Evolutionary conservation across 1,140 invertebrate species (phyloP), one percentile per base, ranked within the genome.

Genomic region (Pachyrhynchus sulphureomaculatus): DNA sequence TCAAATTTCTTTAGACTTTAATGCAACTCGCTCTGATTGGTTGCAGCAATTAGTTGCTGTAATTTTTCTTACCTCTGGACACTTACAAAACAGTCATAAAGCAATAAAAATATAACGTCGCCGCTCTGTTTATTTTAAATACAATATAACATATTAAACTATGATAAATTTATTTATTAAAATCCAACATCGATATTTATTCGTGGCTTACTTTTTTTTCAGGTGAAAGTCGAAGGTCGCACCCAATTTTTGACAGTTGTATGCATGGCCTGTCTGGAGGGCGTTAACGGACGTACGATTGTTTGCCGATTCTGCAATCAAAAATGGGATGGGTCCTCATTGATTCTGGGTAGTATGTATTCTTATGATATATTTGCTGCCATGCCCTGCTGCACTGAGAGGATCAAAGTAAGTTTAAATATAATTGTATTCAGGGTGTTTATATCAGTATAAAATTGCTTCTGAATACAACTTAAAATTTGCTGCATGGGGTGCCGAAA

Each of bases 311-410:
- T 87, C 76, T 98, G 95, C 77, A 86, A 86, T 53, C 84, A 86
- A 59, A 87, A 86, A 55, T 98, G 95, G 95, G 91, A 95, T 75
- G 95, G 95, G 13, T 91, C 91, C 5, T 91, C 91, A 29, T 84
- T 98, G 37, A 91, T 97, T 29, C 81, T 98, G 13, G 95, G 96
- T 41, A 96, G 94, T 48, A 96, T 97, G 93, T 98, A 98, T 78
- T 92, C 93, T 39, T 98, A 96, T 72, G 95, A 98, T 78, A 93
- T 98, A 62, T 98, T 98, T 78, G 95, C 95, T 73, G 94, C 95
- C 41, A 93, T 90, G 80, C 93, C 94, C 12, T 98, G 96, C 75
- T 98, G 95, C 81, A 84, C 88, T 74, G 92, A 96, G 71, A 84
- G 95, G 70, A 84, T 97, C 53, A 93, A 92, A 85, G 92, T 95